Percentiles rank a stretch among this genome's conserved stretches.
Evolutionary conservation across 2,113 vertebrate species (phyloP).

Genomic region (Tenebrosternarchus preto): DNA sequence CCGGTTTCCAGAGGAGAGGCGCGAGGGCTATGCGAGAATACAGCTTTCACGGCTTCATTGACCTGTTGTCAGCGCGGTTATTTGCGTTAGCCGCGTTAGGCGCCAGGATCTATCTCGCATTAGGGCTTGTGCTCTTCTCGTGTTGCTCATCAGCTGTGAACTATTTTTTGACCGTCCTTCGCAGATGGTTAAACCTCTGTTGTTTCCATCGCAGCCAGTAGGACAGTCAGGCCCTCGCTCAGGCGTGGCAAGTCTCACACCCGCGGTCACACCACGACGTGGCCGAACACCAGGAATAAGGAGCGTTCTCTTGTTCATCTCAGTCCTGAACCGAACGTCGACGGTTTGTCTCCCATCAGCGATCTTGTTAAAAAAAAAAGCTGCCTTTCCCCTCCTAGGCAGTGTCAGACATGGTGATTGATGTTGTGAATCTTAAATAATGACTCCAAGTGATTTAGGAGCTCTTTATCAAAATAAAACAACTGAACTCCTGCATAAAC

Average conservation of each 20-base stretch:
- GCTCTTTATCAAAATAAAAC: too few species aligned
- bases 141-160: conserved; percentile 73
- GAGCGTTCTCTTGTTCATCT: neutral
- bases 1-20: conserved; percentile 27
- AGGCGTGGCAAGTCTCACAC: neutral
- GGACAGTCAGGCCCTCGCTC: neutral
- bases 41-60: conserved; percentile 50
- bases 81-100: conserved; percentile 56
- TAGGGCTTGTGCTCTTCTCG: conserved; percentile 72
- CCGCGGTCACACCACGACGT: neutral
- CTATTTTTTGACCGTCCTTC: conserved; percentile 59
- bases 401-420: too few species aligned
- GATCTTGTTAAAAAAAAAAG: too few species aligned
- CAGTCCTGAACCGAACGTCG: neutral
- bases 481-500: too few species aligned
- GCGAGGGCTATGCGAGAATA: conserved; percentile 23
- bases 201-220: conserved; percentile 44
- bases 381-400: too few species aligned
- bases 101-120: conserved; percentile 65
- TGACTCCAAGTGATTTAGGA: too few species aligned
- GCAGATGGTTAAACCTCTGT: conserved; percentile 49
- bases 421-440: too few species aligned
- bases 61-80: conserved; percentile 53
- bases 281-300: neutral
- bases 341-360: neutral